Percentiles rank a stretch among this genome's conserved stretches.
Conservation (phyloP, 2,888 invertebrate genomes). For the Idaea biselata region DNA sequence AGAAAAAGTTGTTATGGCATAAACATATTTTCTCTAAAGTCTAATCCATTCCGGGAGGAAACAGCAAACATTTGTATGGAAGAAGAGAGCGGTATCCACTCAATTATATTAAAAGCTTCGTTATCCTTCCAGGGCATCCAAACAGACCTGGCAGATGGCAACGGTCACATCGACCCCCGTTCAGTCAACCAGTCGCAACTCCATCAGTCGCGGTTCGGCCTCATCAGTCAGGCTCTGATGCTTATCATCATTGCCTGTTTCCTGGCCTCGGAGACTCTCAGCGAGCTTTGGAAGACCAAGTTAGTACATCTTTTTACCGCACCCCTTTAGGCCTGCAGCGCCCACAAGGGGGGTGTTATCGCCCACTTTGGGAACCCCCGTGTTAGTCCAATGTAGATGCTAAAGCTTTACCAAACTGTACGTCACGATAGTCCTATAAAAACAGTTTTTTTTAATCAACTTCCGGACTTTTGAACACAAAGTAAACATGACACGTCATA, state of each 20-base stretch:
- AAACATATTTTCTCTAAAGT: no score
- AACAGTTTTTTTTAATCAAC: background rate
- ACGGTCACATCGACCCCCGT: constrained; percentile 63
- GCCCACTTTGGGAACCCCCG: no score
- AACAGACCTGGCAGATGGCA: constrained; percentile 57
- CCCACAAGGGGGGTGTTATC: no score
- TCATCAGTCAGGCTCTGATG: constrained; percentile 94
- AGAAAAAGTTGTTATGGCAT: no score
- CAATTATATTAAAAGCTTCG: no score
- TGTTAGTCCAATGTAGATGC: no score
- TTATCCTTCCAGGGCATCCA: constrained; percentile 55
- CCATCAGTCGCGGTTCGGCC: constrained; percentile 93
- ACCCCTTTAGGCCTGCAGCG: no score
- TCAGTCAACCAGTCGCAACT: constrained; percentile 91
- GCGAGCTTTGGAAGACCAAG: constrained; percentile 97
- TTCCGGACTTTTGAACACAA: background rate
- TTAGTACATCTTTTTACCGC: constrained; percentile 59
- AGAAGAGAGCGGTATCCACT: no score
- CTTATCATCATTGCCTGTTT: constrained; percentile 93
- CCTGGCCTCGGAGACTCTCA: constrained; percentile 93
- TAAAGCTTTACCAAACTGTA: no score
- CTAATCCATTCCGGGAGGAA: no score
- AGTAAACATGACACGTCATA: background rate
- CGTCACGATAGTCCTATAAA: no score
- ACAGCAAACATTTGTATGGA: no score